Evolutionary conservation across 2,797 vertebrate species (phyloP), one percentile per base, ranked within the genome.

Genomic region (Xyrichtys novacula): DNA sequence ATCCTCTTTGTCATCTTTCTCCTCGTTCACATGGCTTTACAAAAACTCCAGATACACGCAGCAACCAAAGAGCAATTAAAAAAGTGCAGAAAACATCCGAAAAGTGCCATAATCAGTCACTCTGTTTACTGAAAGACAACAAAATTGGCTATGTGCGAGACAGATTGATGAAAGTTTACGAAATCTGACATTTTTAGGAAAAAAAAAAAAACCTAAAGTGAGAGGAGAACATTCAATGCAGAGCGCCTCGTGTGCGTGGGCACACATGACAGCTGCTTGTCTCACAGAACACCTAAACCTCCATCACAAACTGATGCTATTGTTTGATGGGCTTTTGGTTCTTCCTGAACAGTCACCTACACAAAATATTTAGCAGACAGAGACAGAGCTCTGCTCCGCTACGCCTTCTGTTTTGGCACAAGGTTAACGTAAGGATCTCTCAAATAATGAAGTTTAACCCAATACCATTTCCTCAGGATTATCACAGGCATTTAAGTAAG

Each of bases 1-100:
- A 56, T 71, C 54, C 76, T 43, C 71, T 53, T 55, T 63, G 42
- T 55, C 57, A 59, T 71, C 53, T 76, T 73, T 70, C 58, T 73
- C 63, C 54, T 44, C 19, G 63, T 36, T 66, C 28, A 36, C 65
- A 60, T 67, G 44, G 38, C 54, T 59, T 65, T 10, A 36, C 38
- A 52, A 62, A 44, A 60, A 31, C 57, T 61, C 48, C 23, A 54
- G 61, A 71, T 52, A 73, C 61, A 78, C 46, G 59, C 65, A 56
- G 44, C 65, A 47, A 43, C 62, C 50, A 16, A 32, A 44, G 38
- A 65, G 50, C 63, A 78, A 68, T 55, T 76, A 11, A 81, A 89
- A 70, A 65, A 69, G 40, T 68, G 49, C 17, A 14, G 58, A 57
- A 78, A 57, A 60, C 11, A 40, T 34, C 26, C 52, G 31, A 60